phyloP scores from a whole-genome alignment of 2,888 invertebrate genomes.

The Tipula vernalis region DNA sequence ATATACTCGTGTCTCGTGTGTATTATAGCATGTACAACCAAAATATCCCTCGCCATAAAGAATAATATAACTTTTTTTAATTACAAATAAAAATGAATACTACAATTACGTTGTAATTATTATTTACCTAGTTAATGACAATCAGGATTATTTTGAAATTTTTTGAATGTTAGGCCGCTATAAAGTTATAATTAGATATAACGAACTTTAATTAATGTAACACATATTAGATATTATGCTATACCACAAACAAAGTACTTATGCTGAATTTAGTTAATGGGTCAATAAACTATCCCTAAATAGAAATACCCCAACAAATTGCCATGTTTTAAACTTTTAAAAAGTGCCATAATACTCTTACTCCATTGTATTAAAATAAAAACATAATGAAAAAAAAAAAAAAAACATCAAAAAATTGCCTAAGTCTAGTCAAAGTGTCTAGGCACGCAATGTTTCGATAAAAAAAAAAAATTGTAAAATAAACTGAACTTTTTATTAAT shows the following conservation, averaged over 20 bases:
- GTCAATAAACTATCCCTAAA: neutral
- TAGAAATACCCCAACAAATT: neutral
- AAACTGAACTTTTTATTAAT: neutral
- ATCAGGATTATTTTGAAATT: neutral
- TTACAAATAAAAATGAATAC: neutral
- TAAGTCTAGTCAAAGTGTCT: constrained; percentile 18
- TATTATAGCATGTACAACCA: neutral
- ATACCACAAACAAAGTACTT: neutral
- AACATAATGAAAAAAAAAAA: neutral
- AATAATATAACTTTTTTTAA: neutral
- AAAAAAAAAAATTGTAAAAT: neutral
- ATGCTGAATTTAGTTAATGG: neutral
- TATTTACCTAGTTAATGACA: neutral
- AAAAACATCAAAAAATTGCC: neutral
- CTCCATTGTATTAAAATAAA: neutral
- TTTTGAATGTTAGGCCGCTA: neutral
- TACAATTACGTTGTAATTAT: neutral
- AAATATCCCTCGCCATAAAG: neutral
- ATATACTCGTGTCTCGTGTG: neutral
- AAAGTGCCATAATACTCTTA: neutral
- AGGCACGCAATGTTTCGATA: constrained; percentile 16
- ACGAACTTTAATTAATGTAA: no score
- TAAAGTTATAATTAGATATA: no score
- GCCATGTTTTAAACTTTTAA: neutral
- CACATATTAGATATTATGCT: no score